These are phyloP conservation scores for Crotalus horridus DNA, from an alignment of 2,113 vertebrate species.

Conservation along the genomic window DNA sequence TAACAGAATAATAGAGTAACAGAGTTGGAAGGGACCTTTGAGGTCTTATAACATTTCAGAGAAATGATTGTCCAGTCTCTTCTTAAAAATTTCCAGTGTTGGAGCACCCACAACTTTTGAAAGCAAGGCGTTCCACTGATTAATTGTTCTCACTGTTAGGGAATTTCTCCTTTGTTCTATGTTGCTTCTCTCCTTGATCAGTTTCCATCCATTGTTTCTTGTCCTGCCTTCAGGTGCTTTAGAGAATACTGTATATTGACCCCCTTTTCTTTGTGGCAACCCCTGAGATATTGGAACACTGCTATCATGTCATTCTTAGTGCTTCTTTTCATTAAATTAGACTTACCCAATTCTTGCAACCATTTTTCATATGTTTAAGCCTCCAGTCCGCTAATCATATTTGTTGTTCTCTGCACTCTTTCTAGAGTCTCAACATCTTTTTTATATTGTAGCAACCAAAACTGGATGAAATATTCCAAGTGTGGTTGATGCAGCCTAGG, in stretches of 20 bases:
- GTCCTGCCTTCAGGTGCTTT: not conserved
- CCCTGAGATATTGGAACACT: not conserved
- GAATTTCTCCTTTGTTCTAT: not conserved
- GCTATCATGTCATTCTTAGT: not conserved
- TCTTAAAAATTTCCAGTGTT: not conserved
- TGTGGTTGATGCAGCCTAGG: not conserved
- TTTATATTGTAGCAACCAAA: not conserved
- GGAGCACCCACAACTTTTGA: not conserved
- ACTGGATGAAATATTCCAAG: not conserved
- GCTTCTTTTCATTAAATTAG: not conserved
- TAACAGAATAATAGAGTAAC: not conserved
- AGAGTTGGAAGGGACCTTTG: not conserved
- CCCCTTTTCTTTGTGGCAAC: not conserved
- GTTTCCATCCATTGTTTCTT: not conserved
- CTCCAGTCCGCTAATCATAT: not conserved
- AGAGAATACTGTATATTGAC: not conserved
- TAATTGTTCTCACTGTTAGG: not conserved
- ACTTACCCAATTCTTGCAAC: not conserved
- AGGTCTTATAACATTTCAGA: not conserved
- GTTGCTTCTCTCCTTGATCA: not conserved
- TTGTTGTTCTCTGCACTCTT: not conserved
- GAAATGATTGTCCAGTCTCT: not conserved
- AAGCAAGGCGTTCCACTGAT: not conserved
- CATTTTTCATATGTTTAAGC: not conserved
- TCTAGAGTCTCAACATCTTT: not conserved